These are phyloP conservation scores for Scolopax rusticola DNA, from an alignment of 2,797 vertebrate genomes.

Conservation along the genomic window DNA sequence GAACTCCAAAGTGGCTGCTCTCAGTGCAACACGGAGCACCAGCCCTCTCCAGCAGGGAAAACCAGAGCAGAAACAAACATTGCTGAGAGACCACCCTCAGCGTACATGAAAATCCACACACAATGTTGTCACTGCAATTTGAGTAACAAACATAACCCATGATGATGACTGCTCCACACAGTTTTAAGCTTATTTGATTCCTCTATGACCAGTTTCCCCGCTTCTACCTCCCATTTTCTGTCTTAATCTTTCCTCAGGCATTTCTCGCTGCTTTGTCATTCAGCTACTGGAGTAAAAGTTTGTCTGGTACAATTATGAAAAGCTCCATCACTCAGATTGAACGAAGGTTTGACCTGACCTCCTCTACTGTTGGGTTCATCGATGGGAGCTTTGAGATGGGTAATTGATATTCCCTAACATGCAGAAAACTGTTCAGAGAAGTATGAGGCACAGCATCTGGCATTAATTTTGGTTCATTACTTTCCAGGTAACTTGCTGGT, in stretches of 20 bases:
- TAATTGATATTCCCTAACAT: slow-evolving; percentile 54
- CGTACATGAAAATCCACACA: background rate
- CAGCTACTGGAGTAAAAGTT: slow-evolving; percentile 84
- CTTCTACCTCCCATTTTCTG: background rate
- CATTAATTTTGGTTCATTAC: background rate
- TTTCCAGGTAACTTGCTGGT: slow-evolving; percentile 91
- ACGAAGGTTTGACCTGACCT: slow-evolving; percentile 89
- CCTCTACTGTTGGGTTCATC: slow-evolving; percentile 86
- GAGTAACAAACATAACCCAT: accelerated
- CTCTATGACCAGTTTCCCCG: background rate
- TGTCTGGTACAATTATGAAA: slow-evolving; percentile 87
- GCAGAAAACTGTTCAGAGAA: background rate
- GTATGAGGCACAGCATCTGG: accelerated
- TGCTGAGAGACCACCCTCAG: background rate
- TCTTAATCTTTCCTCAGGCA: slow-evolving; percentile 73
- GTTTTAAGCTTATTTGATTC: background rate
- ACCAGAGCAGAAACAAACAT: background rate
- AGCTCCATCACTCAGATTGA: slow-evolving; percentile 93
- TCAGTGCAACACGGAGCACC: background rate
- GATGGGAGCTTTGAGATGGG: slow-evolving; percentile 94
- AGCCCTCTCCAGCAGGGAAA: background rate
- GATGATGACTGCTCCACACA: background rate
- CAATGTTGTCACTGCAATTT: background rate
- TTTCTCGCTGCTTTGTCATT: slow-evolving; percentile 88
- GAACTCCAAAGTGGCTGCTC: background rate